These are phyloP conservation scores for Engraulis encrasicolus DNA, from an alignment of 2,113 vertebrate species.

Conservation along the genomic window DNA sequence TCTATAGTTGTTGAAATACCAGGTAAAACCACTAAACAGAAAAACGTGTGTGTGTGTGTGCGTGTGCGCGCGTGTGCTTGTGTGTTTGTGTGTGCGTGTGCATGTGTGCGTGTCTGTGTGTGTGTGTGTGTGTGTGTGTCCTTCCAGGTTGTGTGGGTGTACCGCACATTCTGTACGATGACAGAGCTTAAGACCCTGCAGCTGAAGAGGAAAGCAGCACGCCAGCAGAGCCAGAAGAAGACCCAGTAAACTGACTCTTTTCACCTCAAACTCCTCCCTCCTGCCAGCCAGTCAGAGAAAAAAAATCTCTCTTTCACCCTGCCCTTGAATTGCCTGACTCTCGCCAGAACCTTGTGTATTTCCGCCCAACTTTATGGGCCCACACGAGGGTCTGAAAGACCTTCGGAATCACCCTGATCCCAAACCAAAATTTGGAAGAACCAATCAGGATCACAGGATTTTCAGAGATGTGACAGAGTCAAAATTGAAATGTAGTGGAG, in stretches of 20 bases:
- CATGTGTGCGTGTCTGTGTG: slow-evolving; percentile 14
- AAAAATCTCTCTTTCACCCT: no score
- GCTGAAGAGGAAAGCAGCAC: slow-evolving; percentile 75
- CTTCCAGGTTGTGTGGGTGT: slow-evolving; percentile 86
- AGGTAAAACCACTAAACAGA: background rate
- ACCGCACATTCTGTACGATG: slow-evolving; percentile 87
- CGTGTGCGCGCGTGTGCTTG: no score
- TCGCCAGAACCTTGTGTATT: no score
- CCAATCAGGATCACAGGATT: no score
- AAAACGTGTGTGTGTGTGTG: background rate
- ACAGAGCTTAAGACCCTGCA: slow-evolving; percentile 86
- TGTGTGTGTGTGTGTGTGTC: slow-evolving; percentile 9
- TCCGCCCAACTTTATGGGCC: no score
- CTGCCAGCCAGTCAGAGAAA: background rate
- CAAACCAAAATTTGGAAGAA: no score
- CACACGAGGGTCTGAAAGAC: no score
- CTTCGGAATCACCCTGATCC: no score
- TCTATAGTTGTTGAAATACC: background rate
- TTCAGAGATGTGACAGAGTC: no score
- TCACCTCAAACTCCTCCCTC: no score
- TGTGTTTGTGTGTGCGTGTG: slow-evolving; percentile 27
- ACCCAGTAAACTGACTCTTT: slow-evolving; percentile 56
- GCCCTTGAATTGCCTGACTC: no score
- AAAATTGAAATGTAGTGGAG: no score
- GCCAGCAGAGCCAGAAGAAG: slow-evolving; percentile 74